Evolutionary conservation across 2,113 vertebrate genomes (phyloP), one percentile per base, ranked within the genome.

Genomic region (Struthidea cinerea): DNA sequence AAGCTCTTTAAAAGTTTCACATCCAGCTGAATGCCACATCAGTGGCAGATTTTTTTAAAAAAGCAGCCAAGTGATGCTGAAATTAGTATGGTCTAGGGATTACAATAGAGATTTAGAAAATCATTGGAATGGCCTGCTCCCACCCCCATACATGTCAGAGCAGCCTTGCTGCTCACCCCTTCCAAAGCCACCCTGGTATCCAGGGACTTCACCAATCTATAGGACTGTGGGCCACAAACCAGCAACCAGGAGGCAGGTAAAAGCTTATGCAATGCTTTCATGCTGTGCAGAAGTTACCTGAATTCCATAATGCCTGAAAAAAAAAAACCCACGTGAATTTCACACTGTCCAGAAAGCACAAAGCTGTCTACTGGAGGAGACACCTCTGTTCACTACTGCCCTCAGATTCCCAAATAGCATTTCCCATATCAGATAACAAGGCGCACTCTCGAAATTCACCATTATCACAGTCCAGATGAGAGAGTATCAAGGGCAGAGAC

Each of bases 71-170:
- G 35, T 19, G 27, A 52, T 70, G 9, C 35, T 63, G 81, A 68
- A 44, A 65, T 57, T 3, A n/a, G 7, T 33, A 11, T 0, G 1
- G 26, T 30, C 10, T 8, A 39, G 12, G 8, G 7, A 3, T 53
- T 59, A 56, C 4, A 39, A 12, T 0, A 52, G 23, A 84, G 44
- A 26, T 37, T 87, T 52, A n/a, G 35, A 32, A 89, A 56, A 20
- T 13, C 23, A 39, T 71, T 85, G 57, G 16, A 63, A 71, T 13
- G 33, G 30, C 9, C 27, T 44, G 13, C 28, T 89, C 19, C 35
- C n/a, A 50, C n/a, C 5, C 26, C 21, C 1, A 2, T 10, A 21
- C 16, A 4, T 0, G 0, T 44, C 42, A 61, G 30, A 85, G 65
- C 24, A 61, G n/a, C 76, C 42, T 61, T 42, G 32, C 37, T 50